Percentiles rank a stretch among this genome's conserved stretches.
Evolutionary conservation across 2,797 vertebrate genomes (phyloP).

Genomic region (Alfaro cultratus): DNA sequence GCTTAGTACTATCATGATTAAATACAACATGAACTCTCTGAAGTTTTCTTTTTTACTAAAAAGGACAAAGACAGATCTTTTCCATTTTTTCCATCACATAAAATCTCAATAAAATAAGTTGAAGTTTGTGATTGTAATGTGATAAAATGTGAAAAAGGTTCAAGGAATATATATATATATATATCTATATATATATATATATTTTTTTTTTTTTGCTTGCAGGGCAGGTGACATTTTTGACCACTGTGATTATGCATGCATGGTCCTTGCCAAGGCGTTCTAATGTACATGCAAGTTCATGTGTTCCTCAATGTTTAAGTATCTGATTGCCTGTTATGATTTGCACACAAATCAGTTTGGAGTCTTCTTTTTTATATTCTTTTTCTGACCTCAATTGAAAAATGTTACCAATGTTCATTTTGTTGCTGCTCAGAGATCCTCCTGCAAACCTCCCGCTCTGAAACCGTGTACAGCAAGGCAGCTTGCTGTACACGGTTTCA

Average conservation of each 20-base stretch:
- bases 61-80: background rate
- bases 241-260: conserved; percentile 62
- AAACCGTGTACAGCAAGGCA: background rate
- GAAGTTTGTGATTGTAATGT: background rate
- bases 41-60: background rate
- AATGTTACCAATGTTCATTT: conserved; percentile 8
- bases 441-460: conserved; percentile 14
- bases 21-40: background rate
- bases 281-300: conserved; percentile 7
- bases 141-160: background rate
- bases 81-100: background rate
- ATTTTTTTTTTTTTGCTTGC: background rate
- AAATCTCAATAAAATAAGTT: background rate
- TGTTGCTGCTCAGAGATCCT: conserved; percentile 10
- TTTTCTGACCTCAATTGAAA: conserved; percentile 20
- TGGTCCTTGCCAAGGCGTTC: conserved; percentile 31
- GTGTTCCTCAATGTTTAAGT: conserved; percentile 8
- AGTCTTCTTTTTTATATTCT: background rate
- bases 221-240: conserved; percentile 30
- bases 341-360: background rate
- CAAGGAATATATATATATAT: background rate
- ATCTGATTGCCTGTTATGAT: conserved; percentile 22
- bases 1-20: background rate
- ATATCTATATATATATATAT: too few relatives aligned
- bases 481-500: conserved; percentile 30